Conservation (phyloP, 2,888 invertebrate species). For the Phaonia tiefii region DNA sequence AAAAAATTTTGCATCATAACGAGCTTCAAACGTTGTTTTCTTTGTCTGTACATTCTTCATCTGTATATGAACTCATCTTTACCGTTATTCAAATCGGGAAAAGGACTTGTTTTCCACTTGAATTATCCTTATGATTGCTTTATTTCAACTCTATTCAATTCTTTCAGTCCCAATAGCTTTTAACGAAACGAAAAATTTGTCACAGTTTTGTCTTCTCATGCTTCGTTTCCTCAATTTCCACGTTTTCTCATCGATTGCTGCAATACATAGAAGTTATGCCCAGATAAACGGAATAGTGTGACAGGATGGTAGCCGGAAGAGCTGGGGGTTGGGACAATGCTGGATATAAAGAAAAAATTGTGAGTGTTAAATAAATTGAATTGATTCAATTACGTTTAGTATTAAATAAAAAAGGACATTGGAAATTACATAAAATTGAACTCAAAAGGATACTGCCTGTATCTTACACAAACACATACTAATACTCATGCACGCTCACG, state of each 20-base stretch:
- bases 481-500: neutral
- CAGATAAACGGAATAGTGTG: neutral
- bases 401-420: constrained; percentile 62
- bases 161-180: constrained; percentile 16
- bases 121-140: constrained; percentile 73
- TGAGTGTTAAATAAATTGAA: constrained; percentile 69
- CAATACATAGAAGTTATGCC: neutral
- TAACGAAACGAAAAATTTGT: constrained; percentile 27
- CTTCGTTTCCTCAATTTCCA: neutral
- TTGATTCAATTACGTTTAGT: constrained; percentile 69
- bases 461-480: constrained; percentile 14
- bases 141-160: constrained; percentile 53
- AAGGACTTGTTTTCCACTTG: constrained; percentile 75
- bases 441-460: constrained; percentile 43
- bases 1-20: too few species aligned
- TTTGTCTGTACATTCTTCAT: too few species aligned
- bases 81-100: constrained; percentile 46
- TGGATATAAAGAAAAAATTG: constrained; percentile 21
- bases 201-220: constrained; percentile 21
- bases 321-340: neutral
- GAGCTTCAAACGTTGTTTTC: too few species aligned
- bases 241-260: neutral
- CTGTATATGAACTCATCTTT: constrained; percentile 3
- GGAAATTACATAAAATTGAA: constrained; percentile 70
- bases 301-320: neutral